A percentile compares a stretch with the other conserved stretches of the same genome.
Conservation (phyloP, 1,140 invertebrate genomes). For the Belonocnema kinseyi region DNA sequence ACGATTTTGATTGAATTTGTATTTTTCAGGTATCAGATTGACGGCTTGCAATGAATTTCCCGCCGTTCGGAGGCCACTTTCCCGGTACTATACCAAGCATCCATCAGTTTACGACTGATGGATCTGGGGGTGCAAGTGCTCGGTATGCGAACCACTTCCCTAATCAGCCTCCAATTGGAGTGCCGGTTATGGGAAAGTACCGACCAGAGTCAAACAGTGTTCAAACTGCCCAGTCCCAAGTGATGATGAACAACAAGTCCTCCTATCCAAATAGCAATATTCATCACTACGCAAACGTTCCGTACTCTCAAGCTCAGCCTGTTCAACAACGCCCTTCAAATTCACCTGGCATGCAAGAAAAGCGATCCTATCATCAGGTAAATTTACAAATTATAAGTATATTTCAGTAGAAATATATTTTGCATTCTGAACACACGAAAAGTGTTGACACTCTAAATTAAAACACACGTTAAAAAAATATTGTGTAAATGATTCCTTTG, state of each 20-base stretch:
- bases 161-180: slow-evolving; percentile 73
- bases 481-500: slow-evolving; percentile 37
- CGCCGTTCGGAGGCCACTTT: slow-evolving; percentile 81
- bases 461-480: slow-evolving; percentile 38
- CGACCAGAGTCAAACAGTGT: slow-evolving; percentile 71
- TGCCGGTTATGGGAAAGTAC: slow-evolving; percentile 74
- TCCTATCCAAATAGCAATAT: slow-evolving; percentile 72
- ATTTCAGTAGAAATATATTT: not conserved
- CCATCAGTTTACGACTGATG: slow-evolving; percentile 79
- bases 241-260: slow-evolving; percentile 73
- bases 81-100: slow-evolving; percentile 79
- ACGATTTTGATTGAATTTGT: not conserved
- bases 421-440: not conserved
- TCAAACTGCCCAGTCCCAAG: slow-evolving; percentile 71
- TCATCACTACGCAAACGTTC: slow-evolving; percentile 73
- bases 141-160: slow-evolving; percentile 74
- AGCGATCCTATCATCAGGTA: slow-evolving; percentile 73
- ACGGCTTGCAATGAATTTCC: slow-evolving; percentile 79
- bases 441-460: not conserved
- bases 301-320: slow-evolving; percentile 71
- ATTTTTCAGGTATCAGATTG: slow-evolving; percentile 68
- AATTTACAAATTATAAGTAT: slow-evolving; percentile 31
- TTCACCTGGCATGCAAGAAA: slow-evolving; percentile 73
- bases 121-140: slow-evolving; percentile 72
- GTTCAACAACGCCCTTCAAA: slow-evolving; percentile 72